Conservation (phyloP, 2,888 invertebrate genomes). For the Scaptomyza caliginosa region DNA sequence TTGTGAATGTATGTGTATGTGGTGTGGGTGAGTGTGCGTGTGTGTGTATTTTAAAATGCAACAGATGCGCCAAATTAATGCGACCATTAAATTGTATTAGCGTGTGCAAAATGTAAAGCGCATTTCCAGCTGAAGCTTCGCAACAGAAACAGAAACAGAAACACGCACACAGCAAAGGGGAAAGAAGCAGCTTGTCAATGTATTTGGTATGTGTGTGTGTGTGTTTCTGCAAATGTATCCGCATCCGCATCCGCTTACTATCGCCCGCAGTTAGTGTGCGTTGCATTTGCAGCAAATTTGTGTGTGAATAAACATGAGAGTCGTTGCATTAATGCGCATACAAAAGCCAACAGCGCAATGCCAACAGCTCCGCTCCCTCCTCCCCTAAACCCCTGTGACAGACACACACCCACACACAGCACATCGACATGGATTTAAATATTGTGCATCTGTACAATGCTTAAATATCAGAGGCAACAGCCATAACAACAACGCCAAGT, state of each 20-base stretch:
- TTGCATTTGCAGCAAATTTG: conserved; percentile 74
- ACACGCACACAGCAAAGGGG: background rate
- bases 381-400: conserved; percentile 4
- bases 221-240: conserved; percentile 49
- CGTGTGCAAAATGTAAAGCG: conserved; percentile 73
- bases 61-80: conserved; percentile 80
- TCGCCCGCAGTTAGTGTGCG: conserved; percentile 60
- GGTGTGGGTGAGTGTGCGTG: conserved; percentile 4
- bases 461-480: conserved; percentile 56
- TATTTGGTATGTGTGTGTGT: conserved; percentile 2
- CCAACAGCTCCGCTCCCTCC: background rate
- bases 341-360: conserved; percentile 65
- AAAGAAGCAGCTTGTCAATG: conserved; percentile 34
- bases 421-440: conserved; percentile 56
- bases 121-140: conserved; percentile 51
- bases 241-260: conserved; percentile 31
- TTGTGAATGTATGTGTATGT: conserved; percentile 14
- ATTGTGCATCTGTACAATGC: conserved; percentile 50
- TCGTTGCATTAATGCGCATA: conserved; percentile 76
- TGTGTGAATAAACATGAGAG: conserved; percentile 77
- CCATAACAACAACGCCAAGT: conserved; percentile 47
- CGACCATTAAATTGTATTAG: conserved; percentile 79
- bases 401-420: conserved; percentile 30
- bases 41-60: conserved; percentile 73
- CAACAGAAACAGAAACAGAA: background rate